These are phyloP conservation scores for Caligus rogercresseyi DNA, from an alignment of 1,140 invertebrate species.

Conservation along the genomic window DNA sequence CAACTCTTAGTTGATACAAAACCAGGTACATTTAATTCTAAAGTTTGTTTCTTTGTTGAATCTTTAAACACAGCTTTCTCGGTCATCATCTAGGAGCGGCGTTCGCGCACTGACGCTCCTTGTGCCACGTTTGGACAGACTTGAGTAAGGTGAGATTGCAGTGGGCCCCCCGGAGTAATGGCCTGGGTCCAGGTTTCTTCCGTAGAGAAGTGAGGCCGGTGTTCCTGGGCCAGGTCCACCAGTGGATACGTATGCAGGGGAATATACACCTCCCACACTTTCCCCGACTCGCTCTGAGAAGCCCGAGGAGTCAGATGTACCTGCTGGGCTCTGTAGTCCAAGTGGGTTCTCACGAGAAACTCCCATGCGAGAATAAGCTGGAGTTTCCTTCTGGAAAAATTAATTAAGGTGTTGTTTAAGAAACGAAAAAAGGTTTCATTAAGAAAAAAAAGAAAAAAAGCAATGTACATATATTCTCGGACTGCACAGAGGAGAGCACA, in stretches of 20 bases:
- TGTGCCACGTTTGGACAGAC: background rate
- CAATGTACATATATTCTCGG: no score
- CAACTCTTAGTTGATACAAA: no score
- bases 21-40: background rate
- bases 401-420: no score
- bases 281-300: background rate
- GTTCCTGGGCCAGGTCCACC: background rate
- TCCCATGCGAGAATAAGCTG: background rate
- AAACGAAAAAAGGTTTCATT: no score
- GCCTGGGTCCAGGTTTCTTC: background rate
- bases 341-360: background rate
- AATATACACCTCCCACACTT: background rate
- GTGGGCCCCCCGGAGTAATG: background rate
- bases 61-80: background rate
- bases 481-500: no score
- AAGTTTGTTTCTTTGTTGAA: background rate
- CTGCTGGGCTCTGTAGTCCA: background rate
- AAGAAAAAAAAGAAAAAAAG: no score
- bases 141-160: background rate
- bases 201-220: background rate
- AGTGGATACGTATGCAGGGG: no score
- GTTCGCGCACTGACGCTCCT: background rate
- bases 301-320: background rate
- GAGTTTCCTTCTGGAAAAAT: background rate
- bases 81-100: background rate